phyloP scores from a whole-genome alignment of 1,140 invertebrate genomes.

The Drosophila mayri region DNA sequence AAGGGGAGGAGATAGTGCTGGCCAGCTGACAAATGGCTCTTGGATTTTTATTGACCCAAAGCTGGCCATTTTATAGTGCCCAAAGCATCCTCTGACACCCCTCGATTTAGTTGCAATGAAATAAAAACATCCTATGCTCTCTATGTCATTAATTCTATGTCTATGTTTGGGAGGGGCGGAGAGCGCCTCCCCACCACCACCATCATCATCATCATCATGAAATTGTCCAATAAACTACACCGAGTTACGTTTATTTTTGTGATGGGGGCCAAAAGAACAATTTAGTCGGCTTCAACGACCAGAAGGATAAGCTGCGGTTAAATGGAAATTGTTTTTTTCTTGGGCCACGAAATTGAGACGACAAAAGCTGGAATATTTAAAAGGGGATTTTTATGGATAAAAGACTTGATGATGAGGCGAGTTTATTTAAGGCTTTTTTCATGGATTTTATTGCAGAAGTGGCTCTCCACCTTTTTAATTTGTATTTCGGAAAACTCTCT shows the following conservation, averaged over 20 bases:
- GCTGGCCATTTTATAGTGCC: slow-evolving; percentile 19
- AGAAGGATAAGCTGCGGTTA: slow-evolving; percentile 50
- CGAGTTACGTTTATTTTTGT: slow-evolving; percentile 55
- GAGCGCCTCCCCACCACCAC: neutral
- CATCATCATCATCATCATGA: slow-evolving; percentile 10
- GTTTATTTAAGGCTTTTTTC: slow-evolving; percentile 1
- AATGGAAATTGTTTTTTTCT: slow-evolving; percentile 26
- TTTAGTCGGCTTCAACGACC: slow-evolving; percentile 27
- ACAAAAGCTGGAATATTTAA: slow-evolving; percentile 32
- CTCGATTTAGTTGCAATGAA: slow-evolving; percentile 32
- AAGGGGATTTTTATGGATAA: slow-evolving; percentile 4
- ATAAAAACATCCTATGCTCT: slow-evolving; percentile 50
- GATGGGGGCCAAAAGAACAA: slow-evolving; percentile 28
- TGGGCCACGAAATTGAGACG: slow-evolving; percentile 2
- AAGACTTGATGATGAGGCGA: neutral
- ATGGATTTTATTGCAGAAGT: slow-evolving; percentile 4
- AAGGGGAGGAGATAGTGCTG: no score
- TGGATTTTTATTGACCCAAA: slow-evolving; percentile 46
- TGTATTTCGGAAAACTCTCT: neutral
- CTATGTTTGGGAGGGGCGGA: slow-evolving; percentile 1
- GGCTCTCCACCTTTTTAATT: neutral
- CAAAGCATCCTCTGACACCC: slow-evolving; percentile 11
- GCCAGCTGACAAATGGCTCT: slow-evolving; percentile 34
- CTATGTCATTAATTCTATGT: slow-evolving; percentile 46
- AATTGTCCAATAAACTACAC: slow-evolving; percentile 38